phyloP scores from a whole-genome alignment of 2,888 invertebrate species.

The Dusona sp. region DNA sequence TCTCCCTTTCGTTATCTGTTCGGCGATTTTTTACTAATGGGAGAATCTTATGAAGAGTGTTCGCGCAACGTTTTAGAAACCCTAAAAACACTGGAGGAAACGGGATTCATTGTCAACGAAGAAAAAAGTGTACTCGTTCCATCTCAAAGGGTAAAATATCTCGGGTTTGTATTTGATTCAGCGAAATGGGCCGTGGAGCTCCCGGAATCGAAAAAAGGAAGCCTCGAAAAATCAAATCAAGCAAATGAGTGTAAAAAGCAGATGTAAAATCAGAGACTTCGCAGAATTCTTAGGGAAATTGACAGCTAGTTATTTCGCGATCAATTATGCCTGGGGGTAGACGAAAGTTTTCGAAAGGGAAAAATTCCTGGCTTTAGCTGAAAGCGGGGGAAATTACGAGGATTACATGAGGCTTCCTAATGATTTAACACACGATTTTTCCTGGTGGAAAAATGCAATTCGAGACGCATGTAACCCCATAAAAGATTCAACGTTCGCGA shows the following conservation, averaged over 20 bases:
- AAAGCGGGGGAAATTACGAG: slow-evolving; percentile 21
- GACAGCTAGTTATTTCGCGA: slow-evolving; percentile 10
- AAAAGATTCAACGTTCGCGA: neutral
- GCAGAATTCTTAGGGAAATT: slow-evolving; percentile 2
- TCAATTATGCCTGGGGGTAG: slow-evolving; percentile 22
- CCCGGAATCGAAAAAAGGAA: slow-evolving; percentile 39
- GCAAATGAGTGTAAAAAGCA: slow-evolving; percentile 11
- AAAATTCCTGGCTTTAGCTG: slow-evolving; percentile 19
- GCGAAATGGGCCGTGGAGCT: slow-evolving; percentile 46
- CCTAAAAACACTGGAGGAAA: slow-evolving; percentile 19
- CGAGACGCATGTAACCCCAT: slow-evolving; percentile 18
- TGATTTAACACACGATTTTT: slow-evolving; percentile 10
- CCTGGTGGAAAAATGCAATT: slow-evolving; percentile 6
- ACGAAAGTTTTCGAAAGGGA: slow-evolving; percentile 31
- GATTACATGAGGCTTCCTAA: slow-evolving; percentile 1
- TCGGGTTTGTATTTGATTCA: slow-evolving; percentile 55
- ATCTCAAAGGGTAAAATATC: slow-evolving; percentile 38
- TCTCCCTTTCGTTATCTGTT: slow-evolving; percentile 73
- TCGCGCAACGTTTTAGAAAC: slow-evolving; percentile 36
- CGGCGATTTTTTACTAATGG: slow-evolving; percentile 64
- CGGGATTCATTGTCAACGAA: slow-evolving; percentile 42
- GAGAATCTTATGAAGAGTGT: slow-evolving; percentile 47
- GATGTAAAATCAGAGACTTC: slow-evolving; percentile 41
- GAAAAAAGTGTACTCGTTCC: slow-evolving; percentile 50
- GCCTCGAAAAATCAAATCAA: slow-evolving; percentile 32